phyloP scores from a whole-genome alignment of 2,113 vertebrate species.

The Hydrolagus affinis region DNA sequence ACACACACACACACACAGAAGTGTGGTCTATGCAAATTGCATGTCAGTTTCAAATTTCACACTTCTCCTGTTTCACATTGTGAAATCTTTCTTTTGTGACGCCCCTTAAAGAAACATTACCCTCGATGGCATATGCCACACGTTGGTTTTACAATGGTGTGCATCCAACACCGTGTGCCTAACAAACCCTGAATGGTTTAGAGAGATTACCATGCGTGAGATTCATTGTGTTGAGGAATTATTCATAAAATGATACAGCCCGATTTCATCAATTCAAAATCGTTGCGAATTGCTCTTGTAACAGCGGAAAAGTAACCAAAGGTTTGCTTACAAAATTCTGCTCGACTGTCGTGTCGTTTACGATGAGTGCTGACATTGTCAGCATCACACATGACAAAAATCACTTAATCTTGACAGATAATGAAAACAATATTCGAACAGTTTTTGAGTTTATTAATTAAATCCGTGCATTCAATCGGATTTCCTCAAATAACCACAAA shows the following conservation, averaged over 20 bases:
- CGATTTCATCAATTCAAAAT: not conserved
- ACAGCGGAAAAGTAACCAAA: not conserved
- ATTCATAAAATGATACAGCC: not conserved
- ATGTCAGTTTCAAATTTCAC: constrained; percentile 30
- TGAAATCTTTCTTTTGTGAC: constrained; percentile 26
- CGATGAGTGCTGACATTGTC: not conserved
- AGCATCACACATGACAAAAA: not conserved
- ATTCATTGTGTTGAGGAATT: not conserved
- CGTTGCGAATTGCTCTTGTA: not conserved
- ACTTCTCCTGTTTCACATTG: constrained; percentile 24
- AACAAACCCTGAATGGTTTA: not conserved
- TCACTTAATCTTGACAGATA: not conserved
- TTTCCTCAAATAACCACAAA: too few species aligned
- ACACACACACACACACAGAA: constrained; percentile 8
- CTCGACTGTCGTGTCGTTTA: not conserved
- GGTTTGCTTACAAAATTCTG: not conserved
- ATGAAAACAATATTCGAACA: not conserved
- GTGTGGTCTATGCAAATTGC: constrained; percentile 27
- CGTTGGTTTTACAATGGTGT: not conserved
- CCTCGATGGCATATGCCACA: not conserved
- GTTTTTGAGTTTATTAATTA: not conserved
- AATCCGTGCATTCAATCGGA: not conserved
- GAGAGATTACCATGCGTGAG: not conserved
- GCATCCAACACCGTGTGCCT: not conserved
- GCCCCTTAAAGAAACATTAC: constrained; percentile 28